phyloP scores from a whole-genome alignment of 2,797 vertebrate species.

The Chrysocyon brachyurus region DNA sequence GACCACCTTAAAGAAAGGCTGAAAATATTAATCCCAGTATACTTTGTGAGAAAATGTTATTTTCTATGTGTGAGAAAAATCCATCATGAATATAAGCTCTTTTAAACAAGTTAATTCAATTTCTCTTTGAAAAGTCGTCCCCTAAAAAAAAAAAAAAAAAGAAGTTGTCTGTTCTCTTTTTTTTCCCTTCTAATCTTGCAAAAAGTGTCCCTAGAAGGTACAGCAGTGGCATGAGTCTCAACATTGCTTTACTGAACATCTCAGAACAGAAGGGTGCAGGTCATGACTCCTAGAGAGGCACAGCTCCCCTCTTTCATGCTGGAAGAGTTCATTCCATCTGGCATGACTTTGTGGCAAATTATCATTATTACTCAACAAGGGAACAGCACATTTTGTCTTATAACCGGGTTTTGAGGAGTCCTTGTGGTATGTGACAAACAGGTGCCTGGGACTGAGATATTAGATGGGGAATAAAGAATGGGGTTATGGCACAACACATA shows the following conservation, averaged over 20 bases:
- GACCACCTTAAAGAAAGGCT: neutral
- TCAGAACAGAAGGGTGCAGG: neutral
- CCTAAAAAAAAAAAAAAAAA: too few relatives aligned
- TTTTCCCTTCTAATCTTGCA: neutral
- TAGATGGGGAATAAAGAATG: neutral
- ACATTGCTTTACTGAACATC: neutral
- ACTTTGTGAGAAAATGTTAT: neutral
- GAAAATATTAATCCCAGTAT: neutral
- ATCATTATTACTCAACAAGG: conserved; percentile 1
- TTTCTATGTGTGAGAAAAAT: conserved; percentile 23
- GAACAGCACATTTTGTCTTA: conserved; percentile 40
- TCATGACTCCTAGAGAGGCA: neutral
- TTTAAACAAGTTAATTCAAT: conserved; percentile 8
- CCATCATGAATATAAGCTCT: neutral
- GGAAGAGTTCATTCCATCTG: neutral
- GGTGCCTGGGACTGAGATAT: neutral
- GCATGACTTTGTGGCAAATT: conserved; percentile 33
- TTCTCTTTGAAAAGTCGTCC: neutral
- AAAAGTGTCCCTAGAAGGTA: conserved; percentile 36
- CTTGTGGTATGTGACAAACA: neutral
- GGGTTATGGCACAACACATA: too few relatives aligned
- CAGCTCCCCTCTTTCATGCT: neutral
- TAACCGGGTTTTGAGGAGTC: neutral
- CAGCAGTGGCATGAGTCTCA: neutral
- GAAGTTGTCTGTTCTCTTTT: too few relatives aligned